Percentiles rank a stretch among this genome's conserved stretches.
Conservation (phyloP, 2,113 vertebrate species). For the Copsychus sechellarum region DNA sequence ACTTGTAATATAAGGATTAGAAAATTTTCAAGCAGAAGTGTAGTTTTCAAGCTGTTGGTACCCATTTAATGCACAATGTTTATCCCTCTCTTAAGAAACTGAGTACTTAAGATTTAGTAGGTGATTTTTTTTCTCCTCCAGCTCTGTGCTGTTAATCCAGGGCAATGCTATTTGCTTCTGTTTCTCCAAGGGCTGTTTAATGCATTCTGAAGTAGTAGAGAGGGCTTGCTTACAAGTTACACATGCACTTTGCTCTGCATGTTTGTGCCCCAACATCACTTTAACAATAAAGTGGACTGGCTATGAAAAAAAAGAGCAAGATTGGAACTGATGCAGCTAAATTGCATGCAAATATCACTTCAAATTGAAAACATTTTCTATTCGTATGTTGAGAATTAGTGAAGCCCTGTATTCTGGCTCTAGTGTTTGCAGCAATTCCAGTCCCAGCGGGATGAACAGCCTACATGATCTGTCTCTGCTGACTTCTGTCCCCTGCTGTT, state of each 20-base stretch:
- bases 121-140: background rate
- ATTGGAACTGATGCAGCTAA: background rate
- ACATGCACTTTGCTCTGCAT: background rate
- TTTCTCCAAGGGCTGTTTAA: background rate
- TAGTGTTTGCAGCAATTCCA: background rate
- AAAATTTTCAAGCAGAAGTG: background rate
- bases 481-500: background rate
- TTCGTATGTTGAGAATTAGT: background rate
- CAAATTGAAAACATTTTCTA: background rate
- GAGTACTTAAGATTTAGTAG: background rate
- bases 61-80: background rate
- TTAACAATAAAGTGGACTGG: background rate
- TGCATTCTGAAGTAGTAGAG: background rate
- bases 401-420: background rate
- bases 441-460: background rate
- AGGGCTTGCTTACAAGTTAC: background rate
- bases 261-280: background rate
- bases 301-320: background rate
- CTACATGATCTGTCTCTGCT: background rate
- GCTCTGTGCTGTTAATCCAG: background rate
- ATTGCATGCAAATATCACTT: background rate
- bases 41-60: slow-evolving; percentile 4
- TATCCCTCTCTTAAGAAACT: background rate
- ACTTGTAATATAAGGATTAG: background rate
- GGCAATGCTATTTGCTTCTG: background rate